Conservation (phyloP, 1,140 invertebrate genomes). For the Centruroides sculpturatus region DNA sequence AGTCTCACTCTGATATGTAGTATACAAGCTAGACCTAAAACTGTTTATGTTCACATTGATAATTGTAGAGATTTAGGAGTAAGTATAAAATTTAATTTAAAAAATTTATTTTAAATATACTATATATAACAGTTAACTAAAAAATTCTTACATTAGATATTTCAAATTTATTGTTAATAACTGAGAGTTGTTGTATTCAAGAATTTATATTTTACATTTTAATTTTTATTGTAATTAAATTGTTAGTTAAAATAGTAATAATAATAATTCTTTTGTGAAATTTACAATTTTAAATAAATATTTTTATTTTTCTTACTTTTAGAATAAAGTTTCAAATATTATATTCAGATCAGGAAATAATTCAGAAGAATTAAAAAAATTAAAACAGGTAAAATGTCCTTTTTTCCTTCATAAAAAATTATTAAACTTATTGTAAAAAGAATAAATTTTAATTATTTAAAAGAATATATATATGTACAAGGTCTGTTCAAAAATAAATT, state of each 20-base stretch:
- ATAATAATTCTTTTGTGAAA: background rate
- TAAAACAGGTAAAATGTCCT: constrained; percentile 38
- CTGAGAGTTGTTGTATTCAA: no score
- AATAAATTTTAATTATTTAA: no score
- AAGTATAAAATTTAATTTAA: constrained; percentile 21
- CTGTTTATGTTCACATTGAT: constrained; percentile 78
- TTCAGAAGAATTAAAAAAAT: constrained; percentile 59
- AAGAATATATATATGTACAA: no score
- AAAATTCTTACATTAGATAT: no score
- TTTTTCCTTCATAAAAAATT: no score
- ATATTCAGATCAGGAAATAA: constrained; percentile 64
- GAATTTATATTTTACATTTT: no score
- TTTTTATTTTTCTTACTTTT: constrained; percentile 24
- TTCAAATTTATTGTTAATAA: no score
- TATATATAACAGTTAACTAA: background rate
- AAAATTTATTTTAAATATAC: background rate
- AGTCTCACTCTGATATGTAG: constrained; percentile 44
- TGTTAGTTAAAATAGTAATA: no score
- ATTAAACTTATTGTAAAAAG: no score
- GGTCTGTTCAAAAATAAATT: no score
- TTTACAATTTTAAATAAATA: constrained; percentile 4
- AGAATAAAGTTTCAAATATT: constrained; percentile 78
- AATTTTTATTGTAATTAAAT: no score
- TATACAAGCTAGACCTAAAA: constrained; percentile 37
- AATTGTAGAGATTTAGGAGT: constrained; percentile 80